These are phyloP conservation scores for Lophius americanus DNA, from an alignment of 2,797 vertebrate genomes.

Conservation along the genomic window DNA sequence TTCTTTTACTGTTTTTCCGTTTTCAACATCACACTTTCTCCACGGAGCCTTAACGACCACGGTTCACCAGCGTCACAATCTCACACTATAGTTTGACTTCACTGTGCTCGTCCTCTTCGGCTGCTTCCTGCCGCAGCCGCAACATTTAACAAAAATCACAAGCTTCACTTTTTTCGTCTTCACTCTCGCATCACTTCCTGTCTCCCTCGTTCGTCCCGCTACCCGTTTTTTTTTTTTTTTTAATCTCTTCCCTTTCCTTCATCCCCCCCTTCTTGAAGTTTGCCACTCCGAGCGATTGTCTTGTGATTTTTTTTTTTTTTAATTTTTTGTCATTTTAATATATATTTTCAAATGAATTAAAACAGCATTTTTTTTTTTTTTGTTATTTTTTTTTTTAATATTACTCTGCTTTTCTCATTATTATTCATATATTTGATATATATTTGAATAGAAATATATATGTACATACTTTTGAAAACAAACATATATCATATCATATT, in stretches of 20 bases:
- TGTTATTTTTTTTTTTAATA: conserved; percentile 65
- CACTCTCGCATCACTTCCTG: conserved; percentile 42
- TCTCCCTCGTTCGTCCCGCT: conserved; percentile 62
- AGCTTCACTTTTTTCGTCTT: conserved; percentile 51
- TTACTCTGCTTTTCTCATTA: conserved; percentile 83
- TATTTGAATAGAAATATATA: conserved; percentile 90
- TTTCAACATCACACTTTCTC: conserved; percentile 72
- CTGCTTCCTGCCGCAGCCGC: conserved; percentile 42
- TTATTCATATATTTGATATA: conserved; percentile 87
- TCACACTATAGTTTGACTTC: conserved; percentile 68
- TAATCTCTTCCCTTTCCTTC: conserved; percentile 42
- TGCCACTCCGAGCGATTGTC: conserved; percentile 84
- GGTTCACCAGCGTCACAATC: conserved; percentile 71
- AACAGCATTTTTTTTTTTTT: conserved; percentile 54
- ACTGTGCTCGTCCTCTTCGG: conserved; percentile 70
- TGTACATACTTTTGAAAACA: conserved; percentile 86
- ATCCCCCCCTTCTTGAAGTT: conserved; percentile 58
- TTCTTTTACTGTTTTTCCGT: conserved; percentile 62
- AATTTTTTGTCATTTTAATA: conserved; percentile 70
- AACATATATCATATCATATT: conserved; percentile 84
- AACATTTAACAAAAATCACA: conserved; percentile 67
- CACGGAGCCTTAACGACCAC: conserved; percentile 71
- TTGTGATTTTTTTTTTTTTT: conserved; percentile 67
- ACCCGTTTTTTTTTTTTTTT: conserved; percentile 74
- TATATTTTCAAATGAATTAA: conserved; percentile 77